These are phyloP conservation scores for Stichopus horrens DNA, from an alignment of 53 echinoderm and acorn worm genomes.

Conservation along the genomic window DNA sequence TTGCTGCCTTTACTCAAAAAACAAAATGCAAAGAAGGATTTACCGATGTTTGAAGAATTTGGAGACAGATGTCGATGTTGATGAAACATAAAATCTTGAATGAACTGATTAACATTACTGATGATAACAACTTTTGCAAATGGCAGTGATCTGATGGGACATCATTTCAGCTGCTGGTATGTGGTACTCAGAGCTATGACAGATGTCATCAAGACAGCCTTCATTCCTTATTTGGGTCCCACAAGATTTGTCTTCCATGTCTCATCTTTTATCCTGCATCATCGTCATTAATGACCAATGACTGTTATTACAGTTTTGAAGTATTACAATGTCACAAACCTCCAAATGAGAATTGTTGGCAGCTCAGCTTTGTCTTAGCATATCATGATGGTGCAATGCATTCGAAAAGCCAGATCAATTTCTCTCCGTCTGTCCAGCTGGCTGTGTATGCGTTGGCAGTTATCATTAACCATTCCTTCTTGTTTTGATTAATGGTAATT, in stretches of 20 bases:
- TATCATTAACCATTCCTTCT: conserved; percentile 40
- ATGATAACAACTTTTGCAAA: too few species aligned
- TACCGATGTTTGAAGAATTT: too few species aligned
- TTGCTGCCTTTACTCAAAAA: too few species aligned
- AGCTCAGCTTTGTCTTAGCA: neutral
- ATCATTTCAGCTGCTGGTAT: too few species aligned
- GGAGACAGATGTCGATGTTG: too few species aligned
- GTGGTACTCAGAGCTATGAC: too few species aligned
- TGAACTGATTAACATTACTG: too few species aligned
- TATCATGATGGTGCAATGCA: neutral
- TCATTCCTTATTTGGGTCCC: neutral
- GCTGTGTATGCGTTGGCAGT: neutral
- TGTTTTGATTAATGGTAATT: conserved; percentile 46
- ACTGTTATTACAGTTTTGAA: neutral
- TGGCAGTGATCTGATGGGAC: too few species aligned
- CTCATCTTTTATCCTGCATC: neutral
- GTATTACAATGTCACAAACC: neutral
- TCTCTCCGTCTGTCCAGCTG: conserved; percentile 24
- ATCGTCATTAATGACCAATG: neutral
- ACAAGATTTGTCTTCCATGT: neutral
- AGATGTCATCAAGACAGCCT: neutral
- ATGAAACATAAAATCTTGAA: too few species aligned
- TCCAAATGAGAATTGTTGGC: neutral
- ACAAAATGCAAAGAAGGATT: too few species aligned
- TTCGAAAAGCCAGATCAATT: neutral